Percentiles rank a stretch among this genome's conserved stretches.
These are phyloP conservation scores for Mustelus asterias DNA, from an alignment of 2,113 vertebrate genomes.

Conservation along the genomic window DNA sequence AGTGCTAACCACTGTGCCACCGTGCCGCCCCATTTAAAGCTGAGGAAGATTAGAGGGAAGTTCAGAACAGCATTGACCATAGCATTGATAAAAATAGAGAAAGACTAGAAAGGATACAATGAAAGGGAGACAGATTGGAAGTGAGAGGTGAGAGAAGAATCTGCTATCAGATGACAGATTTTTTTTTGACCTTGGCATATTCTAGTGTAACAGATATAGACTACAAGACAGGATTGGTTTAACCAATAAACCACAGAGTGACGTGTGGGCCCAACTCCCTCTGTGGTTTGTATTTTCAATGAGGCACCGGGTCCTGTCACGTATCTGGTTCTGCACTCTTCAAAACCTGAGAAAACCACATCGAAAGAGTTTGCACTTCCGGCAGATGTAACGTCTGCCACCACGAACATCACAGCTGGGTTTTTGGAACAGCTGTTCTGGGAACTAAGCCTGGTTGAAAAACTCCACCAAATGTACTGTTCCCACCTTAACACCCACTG, in stretches of 20 bases:
- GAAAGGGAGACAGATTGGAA: not conserved
- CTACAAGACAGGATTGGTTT: not conserved
- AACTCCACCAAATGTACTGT: not conserved
- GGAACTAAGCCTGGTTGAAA: conserved; percentile 20
- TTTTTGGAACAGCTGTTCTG: not conserved
- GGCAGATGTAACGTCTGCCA: not conserved
- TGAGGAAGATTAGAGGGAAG: not conserved
- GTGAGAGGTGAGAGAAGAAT: not conserved
- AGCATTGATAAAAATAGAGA: not conserved
- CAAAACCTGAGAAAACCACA: conserved; percentile 25
- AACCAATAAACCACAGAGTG: conserved; percentile 10
- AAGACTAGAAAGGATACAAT: not conserved
- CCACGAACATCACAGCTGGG: not conserved
- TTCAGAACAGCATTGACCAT: not conserved
- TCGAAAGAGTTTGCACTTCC: not conserved
- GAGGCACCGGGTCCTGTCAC: not conserved
- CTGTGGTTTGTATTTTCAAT: conserved; percentile 8
- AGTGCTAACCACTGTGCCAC: too few species aligned
- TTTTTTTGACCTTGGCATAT: conserved; percentile 29
- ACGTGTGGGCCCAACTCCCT: not conserved
- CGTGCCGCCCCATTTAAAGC: not conserved
- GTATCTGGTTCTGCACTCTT: conserved; percentile 8
- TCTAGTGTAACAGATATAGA: conserved; percentile 22
- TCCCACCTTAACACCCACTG: not conserved
- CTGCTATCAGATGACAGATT: not conserved